Evolutionary conservation across 2,113 vertebrate species (phyloP).

Genomic region (Ornithorhynchus anatinus): DNA sequence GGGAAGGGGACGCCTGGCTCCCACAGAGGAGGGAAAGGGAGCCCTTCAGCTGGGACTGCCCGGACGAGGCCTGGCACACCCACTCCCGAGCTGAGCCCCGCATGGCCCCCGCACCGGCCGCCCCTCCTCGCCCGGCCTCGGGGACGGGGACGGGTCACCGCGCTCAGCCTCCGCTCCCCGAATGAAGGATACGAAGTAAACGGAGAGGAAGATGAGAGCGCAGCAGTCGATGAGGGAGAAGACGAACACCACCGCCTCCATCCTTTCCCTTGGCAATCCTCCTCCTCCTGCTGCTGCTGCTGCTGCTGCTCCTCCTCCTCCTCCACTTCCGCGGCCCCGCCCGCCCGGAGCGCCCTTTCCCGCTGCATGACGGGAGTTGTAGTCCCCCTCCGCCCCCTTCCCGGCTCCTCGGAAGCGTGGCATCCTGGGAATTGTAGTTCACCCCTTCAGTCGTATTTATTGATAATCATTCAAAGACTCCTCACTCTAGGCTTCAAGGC

Average conservation of each 20-base stretch:
- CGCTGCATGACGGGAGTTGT: neutral
- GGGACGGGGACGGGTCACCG: neutral
- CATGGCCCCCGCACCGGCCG: neutral
- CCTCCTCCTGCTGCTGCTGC: neutral
- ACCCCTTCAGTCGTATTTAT: no score
- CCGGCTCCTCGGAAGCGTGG: no score
- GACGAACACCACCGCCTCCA: slow-evolving; percentile 93
- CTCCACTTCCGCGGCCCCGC: neutral
- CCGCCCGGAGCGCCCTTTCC: neutral
- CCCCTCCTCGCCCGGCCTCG: neutral
- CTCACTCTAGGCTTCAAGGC: no score
- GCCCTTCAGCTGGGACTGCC: no score
- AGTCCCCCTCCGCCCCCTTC: accelerated
- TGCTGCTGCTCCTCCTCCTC: neutral
- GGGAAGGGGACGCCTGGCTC: no score
- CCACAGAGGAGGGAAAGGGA: no score
- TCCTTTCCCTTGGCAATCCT: slow-evolving; percentile 40
- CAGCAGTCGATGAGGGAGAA: slow-evolving; percentile 92
- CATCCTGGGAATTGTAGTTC: no score
- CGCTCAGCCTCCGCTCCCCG: neutral
- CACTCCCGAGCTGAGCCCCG: neutral
- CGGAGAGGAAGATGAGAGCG: slow-evolving; percentile 92
- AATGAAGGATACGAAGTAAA: slow-evolving; percentile 94
- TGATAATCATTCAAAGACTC: no score
- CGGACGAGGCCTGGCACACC: neutral